phyloP scores from a whole-genome alignment of 2,888 invertebrate species.

The Pediacus dermestoides region DNA sequence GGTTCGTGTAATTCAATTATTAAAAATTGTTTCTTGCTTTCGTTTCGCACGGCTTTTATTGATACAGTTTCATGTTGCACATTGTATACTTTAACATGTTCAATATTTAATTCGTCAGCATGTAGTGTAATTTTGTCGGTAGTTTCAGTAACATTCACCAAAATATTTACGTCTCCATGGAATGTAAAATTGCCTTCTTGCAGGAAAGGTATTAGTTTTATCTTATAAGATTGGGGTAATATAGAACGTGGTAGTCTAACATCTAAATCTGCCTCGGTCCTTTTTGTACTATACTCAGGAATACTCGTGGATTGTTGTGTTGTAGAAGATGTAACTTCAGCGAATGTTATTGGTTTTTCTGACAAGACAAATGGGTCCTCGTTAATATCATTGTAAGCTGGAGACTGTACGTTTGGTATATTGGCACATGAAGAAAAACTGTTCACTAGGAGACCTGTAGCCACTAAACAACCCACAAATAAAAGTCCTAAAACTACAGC shows the following conservation, averaged over 20 bases:
- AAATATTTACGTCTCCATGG: slow-evolving; percentile 64
- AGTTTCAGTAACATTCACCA: slow-evolving; percentile 58
- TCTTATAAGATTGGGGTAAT: slow-evolving; percentile 65
- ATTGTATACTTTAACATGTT: slow-evolving; percentile 43
- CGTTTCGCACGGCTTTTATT: slow-evolving; percentile 47
- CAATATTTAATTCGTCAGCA: slow-evolving; percentile 65
- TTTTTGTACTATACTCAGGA: neutral
- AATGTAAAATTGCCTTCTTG: slow-evolving; percentile 76
- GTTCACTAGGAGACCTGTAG: slow-evolving; percentile 72
- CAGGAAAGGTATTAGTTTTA: slow-evolving; percentile 70
- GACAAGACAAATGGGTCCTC: slow-evolving; percentile 42
- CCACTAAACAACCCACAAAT: slow-evolving; percentile 63
- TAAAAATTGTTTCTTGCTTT: slow-evolving; percentile 65
- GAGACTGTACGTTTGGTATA: slow-evolving; percentile 30
- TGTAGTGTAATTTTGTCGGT: slow-evolving; percentile 71
- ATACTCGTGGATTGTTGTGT: no score
- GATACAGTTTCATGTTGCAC: slow-evolving; percentile 20
- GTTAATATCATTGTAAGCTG: neutral
- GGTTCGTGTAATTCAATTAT: slow-evolving; percentile 60
- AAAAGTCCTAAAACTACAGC: slow-evolving; percentile 60
- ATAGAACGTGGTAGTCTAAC: slow-evolving; percentile 68
- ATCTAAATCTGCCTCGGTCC: slow-evolving; percentile 42
- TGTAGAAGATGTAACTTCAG: slow-evolving; percentile 28
- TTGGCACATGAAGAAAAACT: slow-evolving; percentile 67
- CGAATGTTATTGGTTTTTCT: slow-evolving; percentile 20